These are phyloP conservation scores for Coregonus ussuriensis DNA, from an alignment of 2,797 vertebrate genomes.

Conservation along the genomic window DNA sequence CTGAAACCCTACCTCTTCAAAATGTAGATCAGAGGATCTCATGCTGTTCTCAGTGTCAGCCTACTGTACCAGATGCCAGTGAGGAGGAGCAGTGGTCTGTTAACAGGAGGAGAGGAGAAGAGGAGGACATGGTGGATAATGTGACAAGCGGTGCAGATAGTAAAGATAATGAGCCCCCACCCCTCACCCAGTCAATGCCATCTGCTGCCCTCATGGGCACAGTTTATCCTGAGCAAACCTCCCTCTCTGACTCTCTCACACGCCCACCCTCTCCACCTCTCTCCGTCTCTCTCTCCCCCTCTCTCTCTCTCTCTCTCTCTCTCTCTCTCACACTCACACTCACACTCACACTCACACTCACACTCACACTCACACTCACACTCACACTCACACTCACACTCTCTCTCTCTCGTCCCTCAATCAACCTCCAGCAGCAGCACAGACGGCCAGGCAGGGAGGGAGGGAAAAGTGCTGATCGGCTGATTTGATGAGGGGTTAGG, in stretches of 20 bases:
- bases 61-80: too few relatives aligned
- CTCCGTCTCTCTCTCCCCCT: neutral
- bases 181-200: neutral
- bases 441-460: constrained; percentile 5
- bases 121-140: neutral
- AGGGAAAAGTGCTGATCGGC: constrained; percentile 1
- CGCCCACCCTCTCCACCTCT: neutral
- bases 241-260: too few relatives aligned
- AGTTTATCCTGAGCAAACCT: neutral
- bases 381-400: neutral
- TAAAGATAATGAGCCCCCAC: neutral
- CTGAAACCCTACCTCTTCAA: too few relatives aligned
- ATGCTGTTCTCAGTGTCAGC: too few relatives aligned
- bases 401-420: neutral
- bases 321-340: too few relatives aligned
- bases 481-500: constrained; percentile 20
- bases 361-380: too few relatives aligned
- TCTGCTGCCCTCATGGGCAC: neutral
- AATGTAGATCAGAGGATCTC: too few relatives aligned
- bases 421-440: constrained; percentile 22
- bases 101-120: too few relatives aligned
- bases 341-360: too few relatives aligned
- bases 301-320: neutral
- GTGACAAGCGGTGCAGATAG: neutral
- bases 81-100: too few relatives aligned